Conservation (phyloP, 2,888 invertebrate species). For the Leucoma salicis region DNA sequence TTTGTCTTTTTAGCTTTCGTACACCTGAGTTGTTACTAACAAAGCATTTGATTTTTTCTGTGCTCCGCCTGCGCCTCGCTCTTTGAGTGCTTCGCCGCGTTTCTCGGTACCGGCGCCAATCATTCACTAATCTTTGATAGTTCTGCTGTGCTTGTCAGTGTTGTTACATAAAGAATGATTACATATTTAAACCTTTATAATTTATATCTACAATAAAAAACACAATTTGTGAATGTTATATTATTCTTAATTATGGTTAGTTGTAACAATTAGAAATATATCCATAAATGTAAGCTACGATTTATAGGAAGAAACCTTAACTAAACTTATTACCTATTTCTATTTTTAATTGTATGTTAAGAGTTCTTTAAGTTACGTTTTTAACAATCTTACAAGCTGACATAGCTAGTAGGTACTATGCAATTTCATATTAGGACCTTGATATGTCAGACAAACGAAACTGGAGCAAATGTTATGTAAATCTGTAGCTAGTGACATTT, state of each 20-base stretch:
- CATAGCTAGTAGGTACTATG: too few species aligned
- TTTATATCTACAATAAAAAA: too few species aligned
- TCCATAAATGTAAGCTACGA: too few species aligned
- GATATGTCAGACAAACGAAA: conserved; percentile 58
- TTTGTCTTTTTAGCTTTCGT: conserved; percentile 69
- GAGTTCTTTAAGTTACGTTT: too few species aligned
- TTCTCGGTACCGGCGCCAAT: conserved; percentile 65
- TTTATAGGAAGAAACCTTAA: too few species aligned
- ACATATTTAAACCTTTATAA: too few species aligned
- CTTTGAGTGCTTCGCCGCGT: conserved; percentile 67
- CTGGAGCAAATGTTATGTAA: conserved; percentile 67
- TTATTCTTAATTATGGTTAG: too few species aligned
- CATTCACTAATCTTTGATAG: conserved; percentile 62
- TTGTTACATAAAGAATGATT: conserved; percentile 16
- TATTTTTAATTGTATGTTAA: too few species aligned
- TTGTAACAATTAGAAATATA: too few species aligned
- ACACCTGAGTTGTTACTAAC: conserved; percentile 79
- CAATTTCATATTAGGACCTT: conserved; percentile 52
- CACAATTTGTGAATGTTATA: too few species aligned
- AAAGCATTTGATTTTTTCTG: conserved; percentile 74
- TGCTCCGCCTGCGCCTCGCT: conserved; percentile 60
- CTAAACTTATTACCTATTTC: too few species aligned
- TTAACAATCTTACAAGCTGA: too few species aligned
- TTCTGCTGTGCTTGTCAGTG: conserved; percentile 21
- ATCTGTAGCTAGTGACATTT: conserved; percentile 70